These are phyloP conservation scores for Lucilia cuprina DNA, from an alignment of 1,140 invertebrate genomes.

Conservation along the genomic window DNA sequence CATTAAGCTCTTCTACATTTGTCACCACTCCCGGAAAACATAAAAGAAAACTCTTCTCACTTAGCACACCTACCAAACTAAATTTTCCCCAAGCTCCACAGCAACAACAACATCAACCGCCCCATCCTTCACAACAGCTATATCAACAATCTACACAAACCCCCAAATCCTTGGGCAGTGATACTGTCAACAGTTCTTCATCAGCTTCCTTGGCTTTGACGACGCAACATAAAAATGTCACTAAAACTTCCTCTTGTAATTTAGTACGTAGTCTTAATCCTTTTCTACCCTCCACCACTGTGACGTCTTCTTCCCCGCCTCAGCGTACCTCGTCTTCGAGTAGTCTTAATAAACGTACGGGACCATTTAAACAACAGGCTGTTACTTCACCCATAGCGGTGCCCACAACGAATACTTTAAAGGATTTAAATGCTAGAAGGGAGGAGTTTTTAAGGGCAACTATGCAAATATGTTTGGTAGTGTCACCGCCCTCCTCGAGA, in stretches of 20 bases:
- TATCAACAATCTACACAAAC: neutral
- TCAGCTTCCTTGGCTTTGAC: neutral
- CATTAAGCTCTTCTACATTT: neutral
- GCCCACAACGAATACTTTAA: conserved; percentile 37
- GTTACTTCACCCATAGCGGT: conserved; percentile 47
- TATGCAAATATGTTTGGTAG: conserved; percentile 62
- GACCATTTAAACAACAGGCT: conserved; percentile 49
- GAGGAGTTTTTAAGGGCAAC: conserved; percentile 64
- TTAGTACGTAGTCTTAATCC: conserved; percentile 39
- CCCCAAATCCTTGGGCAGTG: neutral
- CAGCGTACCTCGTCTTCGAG: conserved; percentile 2
- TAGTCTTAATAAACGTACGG: conserved; percentile 25
- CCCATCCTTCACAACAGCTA: conserved; percentile 8
- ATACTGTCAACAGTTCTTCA: neutral
- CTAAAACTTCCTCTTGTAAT: conserved; percentile 31
- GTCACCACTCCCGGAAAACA: conserved; percentile 53
- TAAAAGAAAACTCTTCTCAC: conserved; percentile 53
- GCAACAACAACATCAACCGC: conserved; percentile 25
- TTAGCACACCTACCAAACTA: conserved; percentile 49
- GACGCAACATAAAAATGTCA: neutral
- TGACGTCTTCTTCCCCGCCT: conserved; percentile 7
- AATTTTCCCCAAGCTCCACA: conserved; percentile 40
- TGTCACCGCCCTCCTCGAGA: conserved; percentile 60
- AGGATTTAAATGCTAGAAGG: conserved; percentile 60
- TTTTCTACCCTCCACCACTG: conserved; percentile 36